Conservation (phyloP, 2,797 vertebrate genomes). For the Labeo calbasu region DNA sequence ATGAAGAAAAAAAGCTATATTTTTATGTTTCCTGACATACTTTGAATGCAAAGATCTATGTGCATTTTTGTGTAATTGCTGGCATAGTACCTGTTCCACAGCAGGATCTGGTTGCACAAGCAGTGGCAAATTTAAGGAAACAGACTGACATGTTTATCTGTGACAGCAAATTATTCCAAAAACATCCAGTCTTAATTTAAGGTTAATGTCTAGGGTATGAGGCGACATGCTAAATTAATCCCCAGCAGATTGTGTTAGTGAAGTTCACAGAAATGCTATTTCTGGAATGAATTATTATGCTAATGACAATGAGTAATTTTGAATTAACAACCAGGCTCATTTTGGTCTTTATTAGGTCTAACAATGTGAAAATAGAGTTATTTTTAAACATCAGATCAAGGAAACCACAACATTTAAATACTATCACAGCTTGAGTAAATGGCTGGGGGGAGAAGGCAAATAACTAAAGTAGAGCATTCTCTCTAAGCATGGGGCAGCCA, state of each 20-base stretch:
- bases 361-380: constrained; percentile 21
- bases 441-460: constrained; percentile 1
- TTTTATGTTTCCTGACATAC: background rate
- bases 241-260: background rate
- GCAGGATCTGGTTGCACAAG: background rate
- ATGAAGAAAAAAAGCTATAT: background rate
- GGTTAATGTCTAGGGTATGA: background rate
- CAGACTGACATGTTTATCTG: background rate
- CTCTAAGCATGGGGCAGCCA: constrained; percentile 31
- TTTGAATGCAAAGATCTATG: background rate
- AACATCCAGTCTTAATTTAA: background rate
- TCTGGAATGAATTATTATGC: constrained; percentile 25
- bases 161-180: background rate
- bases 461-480: constrained; percentile 40
- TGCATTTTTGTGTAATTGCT: background rate
- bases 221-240: background rate
- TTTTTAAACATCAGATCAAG: constrained; percentile 6
- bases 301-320: constrained; percentile 33
- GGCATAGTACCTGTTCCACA: constrained; percentile 18
- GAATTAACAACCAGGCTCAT: constrained; percentile 25
- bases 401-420: constrained; percentile 18
- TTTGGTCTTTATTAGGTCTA: constrained; percentile 22
- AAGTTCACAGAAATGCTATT: constrained; percentile 16
- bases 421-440: constrained; percentile 3
- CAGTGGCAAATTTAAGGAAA: background rate